These are phyloP conservation scores for Rhinoderma darwinii DNA, from an alignment of 2,113 vertebrate species.

Conservation along the genomic window DNA sequence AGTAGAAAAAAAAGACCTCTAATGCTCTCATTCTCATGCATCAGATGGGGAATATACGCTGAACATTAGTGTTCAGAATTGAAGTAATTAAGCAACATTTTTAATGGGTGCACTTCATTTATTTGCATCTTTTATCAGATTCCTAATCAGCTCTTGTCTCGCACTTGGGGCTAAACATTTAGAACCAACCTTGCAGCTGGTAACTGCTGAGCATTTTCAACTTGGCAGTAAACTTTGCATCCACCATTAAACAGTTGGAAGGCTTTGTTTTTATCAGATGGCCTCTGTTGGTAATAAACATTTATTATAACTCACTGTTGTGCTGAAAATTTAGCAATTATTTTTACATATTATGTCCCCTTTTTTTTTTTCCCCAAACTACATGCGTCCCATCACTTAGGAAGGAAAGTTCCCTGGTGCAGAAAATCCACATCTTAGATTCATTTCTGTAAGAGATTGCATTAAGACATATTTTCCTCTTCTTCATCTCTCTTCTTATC, in stretches of 20 bases:
- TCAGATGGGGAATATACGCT: background rate
- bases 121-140: constrained; percentile 56
- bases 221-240: constrained; percentile 57
- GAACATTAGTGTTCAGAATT: background rate
- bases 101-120: constrained; percentile 50
- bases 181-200: constrained; percentile 52
- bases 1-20: background rate
- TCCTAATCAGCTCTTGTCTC: constrained; percentile 54
- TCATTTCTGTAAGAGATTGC: constrained; percentile 55
- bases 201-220: constrained; percentile 46
- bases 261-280: constrained; percentile 58
- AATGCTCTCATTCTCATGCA: background rate
- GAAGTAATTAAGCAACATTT: constrained; percentile 25
- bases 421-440: constrained; percentile 49
- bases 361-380: constrained; percentile 25
- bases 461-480: constrained; percentile 63
- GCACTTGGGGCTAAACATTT: constrained; percentile 47
- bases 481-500: constrained; percentile 65
- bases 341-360: constrained; percentile 58
- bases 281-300: constrained; percentile 54
- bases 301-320: constrained; percentile 53
- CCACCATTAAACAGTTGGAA: constrained; percentile 54
- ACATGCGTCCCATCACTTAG: background rate
- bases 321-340: constrained; percentile 47
- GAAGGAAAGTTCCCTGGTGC: constrained; percentile 4